These are phyloP conservation scores for Nycteola revayana DNA, from an alignment of 2,888 invertebrate genomes.

Conservation along the genomic window DNA sequence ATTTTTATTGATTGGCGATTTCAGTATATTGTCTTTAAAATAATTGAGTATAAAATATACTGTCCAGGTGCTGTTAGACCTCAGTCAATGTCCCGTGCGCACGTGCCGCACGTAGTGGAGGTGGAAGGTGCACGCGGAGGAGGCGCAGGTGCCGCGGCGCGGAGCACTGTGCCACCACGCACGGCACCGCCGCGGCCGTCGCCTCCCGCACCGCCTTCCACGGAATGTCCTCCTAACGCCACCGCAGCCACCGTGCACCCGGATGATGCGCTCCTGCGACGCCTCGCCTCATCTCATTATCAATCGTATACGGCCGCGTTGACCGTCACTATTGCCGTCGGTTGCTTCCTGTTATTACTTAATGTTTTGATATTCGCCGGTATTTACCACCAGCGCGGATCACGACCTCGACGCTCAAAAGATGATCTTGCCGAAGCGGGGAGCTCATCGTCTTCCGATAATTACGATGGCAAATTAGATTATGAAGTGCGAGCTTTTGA, in stretches of 20 bases:
- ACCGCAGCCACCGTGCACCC: conserved; percentile 70
- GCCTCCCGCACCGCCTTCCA: conserved; percentile 80
- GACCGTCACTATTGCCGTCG: conserved; percentile 93
- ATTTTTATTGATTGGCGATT: too few relatives aligned
- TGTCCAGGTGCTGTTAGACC: conserved; percentile 88
- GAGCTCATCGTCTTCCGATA: conserved; percentile 85
- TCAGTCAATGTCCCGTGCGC: conserved; percentile 86
- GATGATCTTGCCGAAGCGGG: conserved; percentile 89
- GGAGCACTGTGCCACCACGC: conserved; percentile 68
- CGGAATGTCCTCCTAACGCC: conserved; percentile 88
- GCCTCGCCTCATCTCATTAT: conserved; percentile 91
- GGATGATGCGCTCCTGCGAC: conserved; percentile 87
- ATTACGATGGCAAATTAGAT: conserved; percentile 82
- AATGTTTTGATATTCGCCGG: conserved; percentile 94
- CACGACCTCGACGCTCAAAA: conserved; percentile 87
- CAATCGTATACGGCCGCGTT: conserved; percentile 95
- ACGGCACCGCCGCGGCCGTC: conserved; percentile 66
- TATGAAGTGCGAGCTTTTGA: conserved; percentile 78
- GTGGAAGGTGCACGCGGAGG: conserved; percentile 52
- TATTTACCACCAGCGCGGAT: conserved; percentile 92
- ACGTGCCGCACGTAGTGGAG: conserved; percentile 81
- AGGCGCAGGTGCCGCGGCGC: conserved; percentile 29
- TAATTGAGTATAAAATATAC: not conserved
- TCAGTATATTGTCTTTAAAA: too few relatives aligned
- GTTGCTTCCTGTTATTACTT: conserved; percentile 89